These are phyloP conservation scores for Erythrocercus mccallii DNA, from an alignment of 2,113 vertebrate species.

Conservation along the genomic window DNA sequence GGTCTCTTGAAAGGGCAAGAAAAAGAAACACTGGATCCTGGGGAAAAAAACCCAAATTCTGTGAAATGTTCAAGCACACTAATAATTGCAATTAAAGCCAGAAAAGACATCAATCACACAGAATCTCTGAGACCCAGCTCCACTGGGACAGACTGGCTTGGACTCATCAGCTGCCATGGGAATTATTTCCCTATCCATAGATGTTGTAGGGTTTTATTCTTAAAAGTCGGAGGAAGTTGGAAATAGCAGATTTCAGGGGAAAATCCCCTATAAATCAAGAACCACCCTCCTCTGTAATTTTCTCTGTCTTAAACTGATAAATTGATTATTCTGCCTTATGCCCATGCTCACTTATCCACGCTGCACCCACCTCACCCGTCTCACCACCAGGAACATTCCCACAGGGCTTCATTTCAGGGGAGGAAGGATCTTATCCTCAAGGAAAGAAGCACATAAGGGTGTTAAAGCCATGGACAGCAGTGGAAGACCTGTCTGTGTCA, in stretches of 20 bases:
- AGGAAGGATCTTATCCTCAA: neutral
- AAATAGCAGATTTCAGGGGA: neutral
- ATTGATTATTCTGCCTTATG: neutral
- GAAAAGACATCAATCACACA: neutral
- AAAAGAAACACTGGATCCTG: neutral
- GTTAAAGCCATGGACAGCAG: neutral
- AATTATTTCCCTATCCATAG: neutral
- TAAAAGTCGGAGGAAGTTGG: neutral
- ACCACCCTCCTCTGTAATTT: fast-evolving
- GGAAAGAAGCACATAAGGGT: neutral
- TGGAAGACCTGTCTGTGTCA: neutral
- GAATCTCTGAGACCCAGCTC: neutral
- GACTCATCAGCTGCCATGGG: neutral
- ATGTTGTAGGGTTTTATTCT: neutral
- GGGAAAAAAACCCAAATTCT: neutral
- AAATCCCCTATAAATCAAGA: neutral
- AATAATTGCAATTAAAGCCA: neutral
- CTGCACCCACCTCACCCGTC: neutral
- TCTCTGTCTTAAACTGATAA: neutral
- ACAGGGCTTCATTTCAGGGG: neutral
- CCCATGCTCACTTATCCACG: neutral
- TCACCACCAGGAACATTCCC: neutral
- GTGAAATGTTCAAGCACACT: neutral
- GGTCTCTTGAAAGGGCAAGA: neutral
- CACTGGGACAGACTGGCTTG: neutral